Evolutionary conservation across 2,888 invertebrate genomes (phyloP).

Genomic region (Drosophila sordidapex): DNA sequence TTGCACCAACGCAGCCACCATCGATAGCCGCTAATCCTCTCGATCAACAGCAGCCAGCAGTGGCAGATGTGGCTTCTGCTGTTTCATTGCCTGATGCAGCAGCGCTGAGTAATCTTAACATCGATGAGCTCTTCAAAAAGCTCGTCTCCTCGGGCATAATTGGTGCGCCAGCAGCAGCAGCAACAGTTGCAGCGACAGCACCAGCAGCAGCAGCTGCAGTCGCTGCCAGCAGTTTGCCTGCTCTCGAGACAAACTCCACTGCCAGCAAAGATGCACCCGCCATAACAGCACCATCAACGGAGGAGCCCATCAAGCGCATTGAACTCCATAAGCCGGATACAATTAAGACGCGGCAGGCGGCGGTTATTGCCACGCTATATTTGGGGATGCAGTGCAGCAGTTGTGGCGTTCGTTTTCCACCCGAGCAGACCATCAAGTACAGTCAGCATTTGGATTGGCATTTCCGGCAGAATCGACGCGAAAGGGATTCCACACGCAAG

Average conservation of each 20-base stretch:
- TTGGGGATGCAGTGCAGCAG: conserved; percentile 98
- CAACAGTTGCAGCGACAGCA: conserved; percentile 9
- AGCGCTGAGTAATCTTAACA: conserved; percentile 86
- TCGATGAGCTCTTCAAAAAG: conserved; percentile 93
- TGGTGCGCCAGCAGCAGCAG: conserved; percentile 66
- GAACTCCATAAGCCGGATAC: conserved; percentile 90
- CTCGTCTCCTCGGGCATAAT: conserved; percentile 94
- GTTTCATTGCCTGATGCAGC: conserved; percentile 59
- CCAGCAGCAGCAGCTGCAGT: conserved; percentile 40
- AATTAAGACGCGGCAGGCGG: conserved; percentile 90
- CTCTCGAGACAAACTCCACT: conserved; percentile 21
- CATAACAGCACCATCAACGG: conserved; percentile 13
- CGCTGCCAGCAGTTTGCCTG: conserved; percentile 17
- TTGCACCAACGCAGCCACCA: conserved; percentile 12
- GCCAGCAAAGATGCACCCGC: conserved; percentile 29
- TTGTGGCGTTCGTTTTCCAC: conserved; percentile 97
- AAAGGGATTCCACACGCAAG: conserved; percentile 93
- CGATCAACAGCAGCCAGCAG: conserved; percentile 35
- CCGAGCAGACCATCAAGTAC: conserved; percentile 95
- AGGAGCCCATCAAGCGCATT: conserved; percentile 87
- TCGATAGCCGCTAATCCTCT: conserved; percentile 4
- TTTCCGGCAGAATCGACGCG: conserved; percentile 96
- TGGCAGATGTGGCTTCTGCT: conserved; percentile 18
- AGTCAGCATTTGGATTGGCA: conserved; percentile 99
- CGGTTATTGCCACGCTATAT: conserved; percentile 90